Evolutionary conservation across 2,113 vertebrate species (phyloP), one percentile per base, ranked within the genome.

Genomic region (Seriola rivoliana): DNA sequence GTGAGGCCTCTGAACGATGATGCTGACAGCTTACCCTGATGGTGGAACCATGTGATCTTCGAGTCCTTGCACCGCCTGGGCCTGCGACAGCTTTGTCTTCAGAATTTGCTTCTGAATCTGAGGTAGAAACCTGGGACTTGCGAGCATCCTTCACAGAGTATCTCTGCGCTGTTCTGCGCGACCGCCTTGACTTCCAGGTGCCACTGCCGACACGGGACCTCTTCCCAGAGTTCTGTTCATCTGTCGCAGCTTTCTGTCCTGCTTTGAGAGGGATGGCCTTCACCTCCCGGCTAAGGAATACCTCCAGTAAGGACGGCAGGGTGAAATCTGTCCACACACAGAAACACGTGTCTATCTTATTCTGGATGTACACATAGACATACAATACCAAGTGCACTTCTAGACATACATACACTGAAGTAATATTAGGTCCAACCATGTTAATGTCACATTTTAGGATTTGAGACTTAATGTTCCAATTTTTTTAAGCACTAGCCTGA

Each of bases 31-130:
- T 94, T 84, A 94, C 69, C 58, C 93, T 94, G 76, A 96, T 90
- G 38, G 96, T 96, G 32, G 96, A 93, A 75, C 93, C 84, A 57
- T 95, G 96, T 29, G 95, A 82, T 40, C 96, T 93, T 5, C 96
- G 93, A 71, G 93, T 95, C 74, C 95, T 96, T 0, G 67, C 84
- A 29, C 87, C 72, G 3, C 88, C 52, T 3, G 76, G 77, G 32
- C 91, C 76, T 1, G 70, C 59, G 29, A 74, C 36, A 12, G 87
- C 82, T 88, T 96, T 97, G 46, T 98, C 96, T 84, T 98, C 97
- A 1, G 96, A 95, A 88, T 97, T 96, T 69, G 95, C 96, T 70
- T 99, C 98, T 0, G 98, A 99, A 88, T 99, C 98, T 0, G 98
- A 99, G 3, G 97, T 98, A 81, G 98, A 98, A 0, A 98, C 93